These are phyloP conservation scores for Yoshiicerus persimilis DNA, from an alignment of 1,140 invertebrate species.

Conservation along the genomic window DNA sequence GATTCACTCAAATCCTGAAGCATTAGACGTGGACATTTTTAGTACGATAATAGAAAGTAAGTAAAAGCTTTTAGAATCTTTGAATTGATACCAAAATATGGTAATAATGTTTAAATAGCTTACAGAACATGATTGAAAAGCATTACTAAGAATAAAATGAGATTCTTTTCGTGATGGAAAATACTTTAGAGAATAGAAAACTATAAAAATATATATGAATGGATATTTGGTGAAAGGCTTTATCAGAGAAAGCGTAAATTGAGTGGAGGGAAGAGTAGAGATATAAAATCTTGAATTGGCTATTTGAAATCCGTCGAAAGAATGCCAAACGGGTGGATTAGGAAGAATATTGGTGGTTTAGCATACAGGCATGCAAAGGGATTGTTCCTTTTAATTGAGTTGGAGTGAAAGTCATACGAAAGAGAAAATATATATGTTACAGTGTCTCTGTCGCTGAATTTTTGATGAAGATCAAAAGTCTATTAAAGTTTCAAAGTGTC, in stretches of 20 bases:
- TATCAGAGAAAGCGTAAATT: not conserved
- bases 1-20: slow-evolving; percentile 34
- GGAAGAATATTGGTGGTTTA: not conserved
- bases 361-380: not conserved
- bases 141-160: not conserved
- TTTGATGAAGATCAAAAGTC: not conserved
- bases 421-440: not conserved
- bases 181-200: not conserved
- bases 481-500: not conserved
- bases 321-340: not conserved
- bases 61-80: not conserved
- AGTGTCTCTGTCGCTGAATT: not conserved
- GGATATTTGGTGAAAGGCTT: not conserved
- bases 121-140: not conserved
- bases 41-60: slow-evolving; percentile 48
- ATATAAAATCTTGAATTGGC: not conserved
- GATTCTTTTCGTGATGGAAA: not conserved
- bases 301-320: not conserved
- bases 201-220: not conserved
- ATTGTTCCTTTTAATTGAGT: not conserved
- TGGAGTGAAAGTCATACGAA: not conserved
- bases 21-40: slow-evolving; percentile 38
- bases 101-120: not conserved
- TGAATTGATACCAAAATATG: not conserved
- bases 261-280: not conserved